Evolutionary conservation across 2,888 invertebrate genomes (phyloP), one percentile per base, ranked within the genome.

Genomic region (Drosophila limbata): DNA sequence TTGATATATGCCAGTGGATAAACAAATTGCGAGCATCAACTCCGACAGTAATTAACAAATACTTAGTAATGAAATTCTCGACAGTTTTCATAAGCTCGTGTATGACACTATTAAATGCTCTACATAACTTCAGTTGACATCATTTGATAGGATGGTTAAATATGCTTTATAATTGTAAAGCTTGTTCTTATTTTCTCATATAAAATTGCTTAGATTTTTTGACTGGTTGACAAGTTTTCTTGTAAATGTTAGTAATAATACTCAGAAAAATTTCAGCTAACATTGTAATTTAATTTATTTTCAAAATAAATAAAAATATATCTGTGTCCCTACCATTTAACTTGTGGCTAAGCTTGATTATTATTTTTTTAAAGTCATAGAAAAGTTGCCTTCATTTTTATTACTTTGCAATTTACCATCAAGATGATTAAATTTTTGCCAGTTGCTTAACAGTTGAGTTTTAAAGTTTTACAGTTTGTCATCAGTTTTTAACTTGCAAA

Each of bases 41-140:
- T 59, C 17, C 31, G 53, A 52, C 59, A 55, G 50, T 62, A 70
- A 66, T 76, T 59, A 55, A 61, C 57, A 75, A 75, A 65, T 60
- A 47, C 28, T n/a, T 47, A 60, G 53, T 42, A 57, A 65, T 52
- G 40, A 21, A 17, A 56, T 44, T 56, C 45, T 28, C 45, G n/a
- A 44, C 53, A 42, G 40, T 53, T 31, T 31, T 17, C 40, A 19
- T 6, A 13, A 13, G 21, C 50, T n/a, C 6, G 0, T 11, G 19
- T 55, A 44, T 42, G 55, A 33, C 42, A 55, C 55, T 55, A 10
- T 6, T n/a, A 5, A 55, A 55, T 55, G 19, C 55, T 35, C 44
- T 55, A 21, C 3, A 33, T 31, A 37, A 4, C 19, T 42, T 11
- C 2, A 3, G 5, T 42, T 40, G 40, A 17, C 10, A 17, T 21